Conservation (phyloP, 1,140 invertebrate species). For the Phthorimaea operculella region DNA sequence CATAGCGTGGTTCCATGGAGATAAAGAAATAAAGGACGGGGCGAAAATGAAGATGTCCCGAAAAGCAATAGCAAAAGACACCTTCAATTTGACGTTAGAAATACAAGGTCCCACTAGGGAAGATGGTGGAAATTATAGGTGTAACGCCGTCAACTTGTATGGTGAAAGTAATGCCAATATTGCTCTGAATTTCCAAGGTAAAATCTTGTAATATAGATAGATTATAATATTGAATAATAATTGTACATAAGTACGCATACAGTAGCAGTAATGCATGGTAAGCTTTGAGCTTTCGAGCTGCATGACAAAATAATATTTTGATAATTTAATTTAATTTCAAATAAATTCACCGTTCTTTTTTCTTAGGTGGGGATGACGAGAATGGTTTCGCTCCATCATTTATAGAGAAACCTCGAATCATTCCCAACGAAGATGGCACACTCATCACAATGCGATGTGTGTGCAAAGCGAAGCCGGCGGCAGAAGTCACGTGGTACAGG, state of each 20-base stretch:
- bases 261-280: constrained; percentile 53
- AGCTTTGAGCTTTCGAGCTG: constrained; percentile 49
- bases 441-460: constrained; percentile 96
- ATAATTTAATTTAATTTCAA: neutral
- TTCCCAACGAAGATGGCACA: constrained; percentile 95
- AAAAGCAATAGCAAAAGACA: constrained; percentile 88
- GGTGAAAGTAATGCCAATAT: constrained; percentile 99
- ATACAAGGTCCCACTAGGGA: constrained; percentile 93
- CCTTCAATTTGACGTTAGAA: constrained; percentile 90
- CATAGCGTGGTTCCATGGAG: constrained; percentile 94
- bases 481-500: constrained; percentile 90
- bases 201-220: constrained; percentile 27
- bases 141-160: constrained; percentile 97
- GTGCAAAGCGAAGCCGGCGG: constrained; percentile 92
- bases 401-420: constrained; percentile 96
- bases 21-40: constrained; percentile 83
- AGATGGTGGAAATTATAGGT: constrained; percentile 98
- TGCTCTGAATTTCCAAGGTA: constrained; percentile 99
- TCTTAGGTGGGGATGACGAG: constrained; percentile 85
- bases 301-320: constrained; percentile 26
- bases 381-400: constrained; percentile 94
- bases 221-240: constrained; percentile 9
- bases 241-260: constrained; percentile 54
- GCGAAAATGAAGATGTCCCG: constrained; percentile 87
- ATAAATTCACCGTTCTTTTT: constrained; percentile 8